Evolutionary conservation across 1,140 invertebrate species (phyloP).

Genomic region (Zaprionus capensis): DNA sequence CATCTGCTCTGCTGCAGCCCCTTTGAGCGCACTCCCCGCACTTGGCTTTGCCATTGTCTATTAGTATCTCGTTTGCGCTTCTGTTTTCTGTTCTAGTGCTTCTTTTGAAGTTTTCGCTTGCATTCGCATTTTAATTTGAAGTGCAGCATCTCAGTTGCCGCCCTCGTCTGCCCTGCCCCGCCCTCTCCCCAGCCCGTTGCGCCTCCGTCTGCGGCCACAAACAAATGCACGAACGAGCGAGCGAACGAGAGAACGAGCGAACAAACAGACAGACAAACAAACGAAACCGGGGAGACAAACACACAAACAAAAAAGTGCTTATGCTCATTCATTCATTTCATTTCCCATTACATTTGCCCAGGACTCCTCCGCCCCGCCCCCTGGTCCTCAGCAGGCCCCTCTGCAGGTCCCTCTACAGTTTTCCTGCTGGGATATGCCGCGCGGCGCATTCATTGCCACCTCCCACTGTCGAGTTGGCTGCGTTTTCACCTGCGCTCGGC

Average conservation of each 20-base stretch:
- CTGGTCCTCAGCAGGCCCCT: not conserved
- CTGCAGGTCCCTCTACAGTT: not conserved
- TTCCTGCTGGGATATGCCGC: slow-evolving; percentile 8
- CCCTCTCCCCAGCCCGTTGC: not conserved
- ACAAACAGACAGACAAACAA: slow-evolving; percentile 37
- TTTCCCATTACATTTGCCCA: slow-evolving; percentile 76
- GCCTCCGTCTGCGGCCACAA: slow-evolving; percentile 68
- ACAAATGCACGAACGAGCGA: slow-evolving; percentile 34
- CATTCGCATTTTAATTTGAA: slow-evolving; percentile 83
- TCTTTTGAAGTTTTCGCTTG: slow-evolving; percentile 82
- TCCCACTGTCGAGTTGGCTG: slow-evolving; percentile 11
- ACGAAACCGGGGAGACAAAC: slow-evolving; percentile 19
- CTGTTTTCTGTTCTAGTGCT: slow-evolving; percentile 81
- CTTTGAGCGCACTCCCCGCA: not conserved
- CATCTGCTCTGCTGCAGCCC: not conserved
- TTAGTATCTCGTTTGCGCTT: slow-evolving; percentile 82
- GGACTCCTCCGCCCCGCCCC: not conserved
- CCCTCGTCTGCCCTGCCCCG: not conserved
- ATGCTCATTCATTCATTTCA: slow-evolving; percentile 83
- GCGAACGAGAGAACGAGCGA: slow-evolving; percentile 38
- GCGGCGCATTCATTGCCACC: slow-evolving; percentile 38
- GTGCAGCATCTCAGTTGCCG: slow-evolving; percentile 73
- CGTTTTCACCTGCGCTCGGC: slow-evolving; percentile 34
- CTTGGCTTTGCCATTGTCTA: slow-evolving; percentile 73
- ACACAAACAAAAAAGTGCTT: slow-evolving; percentile 78